Evolutionary conservation across 2,113 vertebrate genomes (phyloP), one percentile per base, ranked within the genome.

Genomic region (Sorex araneus): DNA sequence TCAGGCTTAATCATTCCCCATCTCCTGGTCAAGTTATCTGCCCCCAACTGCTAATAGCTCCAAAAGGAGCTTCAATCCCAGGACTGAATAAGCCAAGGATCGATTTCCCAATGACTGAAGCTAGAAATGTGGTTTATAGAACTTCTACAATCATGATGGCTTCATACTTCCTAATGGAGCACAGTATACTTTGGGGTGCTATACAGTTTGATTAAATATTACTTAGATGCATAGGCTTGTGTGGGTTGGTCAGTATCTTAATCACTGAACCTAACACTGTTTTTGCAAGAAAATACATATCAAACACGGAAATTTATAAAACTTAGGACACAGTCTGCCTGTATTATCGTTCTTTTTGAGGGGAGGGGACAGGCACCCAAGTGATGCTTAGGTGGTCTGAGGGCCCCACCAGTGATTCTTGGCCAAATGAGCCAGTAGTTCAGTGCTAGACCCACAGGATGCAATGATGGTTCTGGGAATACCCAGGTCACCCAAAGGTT

Each of bases 221-320:
- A 11, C 11, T 10, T 54, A 54, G 54, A 54, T 84, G 74, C 34
- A 73, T 1, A 87, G 34, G 21, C 9, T 80, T 89, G 23, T 91
- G 30, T 92, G 40, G 45, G 30, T 63, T 84, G 54, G 21, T 57
- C 32, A 64, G 54, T 30, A 45, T 87, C 6, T 15, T 50, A 89
- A 90, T 2, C 6, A 80, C 21, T 43, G 32, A 36, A 92, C 88
- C 43, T 32, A 81, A 90, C 23, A 47, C 3, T 25, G 50, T 32
- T 76, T 91, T 75, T 90, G 8, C 23, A 87, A 75, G n/a, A 86
- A 90, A 90, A 75, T 76, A 36, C 8, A 34, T 79, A 67, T 30
- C 12, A 47, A 92, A 85, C 13, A 60, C 30, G 30, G 40, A 40
- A 74, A 60, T 79, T 92, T 75, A 43, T 69, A 93, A 93, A 79